Conservation (phyloP, 2,113 vertebrate genomes). For the Phylloscopus trochiloides region DNA sequence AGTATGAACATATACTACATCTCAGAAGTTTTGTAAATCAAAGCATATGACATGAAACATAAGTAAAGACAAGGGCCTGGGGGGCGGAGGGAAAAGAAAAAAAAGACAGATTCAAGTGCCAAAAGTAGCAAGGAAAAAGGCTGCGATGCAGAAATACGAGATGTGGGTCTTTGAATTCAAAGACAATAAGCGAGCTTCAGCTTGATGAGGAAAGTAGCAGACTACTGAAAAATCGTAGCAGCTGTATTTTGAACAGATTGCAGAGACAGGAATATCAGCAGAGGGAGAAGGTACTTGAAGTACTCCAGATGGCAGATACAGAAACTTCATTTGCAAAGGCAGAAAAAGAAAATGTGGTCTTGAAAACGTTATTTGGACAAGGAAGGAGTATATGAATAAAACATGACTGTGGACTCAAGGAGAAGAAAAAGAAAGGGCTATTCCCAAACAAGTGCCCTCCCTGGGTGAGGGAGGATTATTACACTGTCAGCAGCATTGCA, state of each 20-base stretch:
- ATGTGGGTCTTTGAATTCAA: neutral
- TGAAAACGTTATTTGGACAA: conserved; percentile 24
- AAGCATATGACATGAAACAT: neutral
- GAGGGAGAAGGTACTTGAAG: neutral
- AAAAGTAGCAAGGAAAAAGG: neutral
- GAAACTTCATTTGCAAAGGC: neutral
- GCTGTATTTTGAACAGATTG: neutral
- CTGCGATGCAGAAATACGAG: neutral
- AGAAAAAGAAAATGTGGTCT: neutral
- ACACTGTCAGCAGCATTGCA: neutral
- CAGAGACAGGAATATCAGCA: neutral
- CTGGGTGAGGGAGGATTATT: neutral
- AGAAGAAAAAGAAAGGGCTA: neutral
- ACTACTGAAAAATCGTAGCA: neutral
- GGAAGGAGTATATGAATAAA: conserved; percentile 4
- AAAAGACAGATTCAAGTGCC: neutral
- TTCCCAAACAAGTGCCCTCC: neutral
- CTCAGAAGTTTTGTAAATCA: neutral
- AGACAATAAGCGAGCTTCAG: neutral
- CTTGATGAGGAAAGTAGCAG: neutral
- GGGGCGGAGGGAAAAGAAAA: fast-evolving
- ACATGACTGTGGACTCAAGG: neutral
- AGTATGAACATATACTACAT: neutral
- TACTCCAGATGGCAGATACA: neutral
- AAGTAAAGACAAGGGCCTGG: fast-evolving